These are phyloP conservation scores for Ptychochromis oligacanthus DNA, from an alignment of 2,113 vertebrate species.

Conservation along the genomic window DNA sequence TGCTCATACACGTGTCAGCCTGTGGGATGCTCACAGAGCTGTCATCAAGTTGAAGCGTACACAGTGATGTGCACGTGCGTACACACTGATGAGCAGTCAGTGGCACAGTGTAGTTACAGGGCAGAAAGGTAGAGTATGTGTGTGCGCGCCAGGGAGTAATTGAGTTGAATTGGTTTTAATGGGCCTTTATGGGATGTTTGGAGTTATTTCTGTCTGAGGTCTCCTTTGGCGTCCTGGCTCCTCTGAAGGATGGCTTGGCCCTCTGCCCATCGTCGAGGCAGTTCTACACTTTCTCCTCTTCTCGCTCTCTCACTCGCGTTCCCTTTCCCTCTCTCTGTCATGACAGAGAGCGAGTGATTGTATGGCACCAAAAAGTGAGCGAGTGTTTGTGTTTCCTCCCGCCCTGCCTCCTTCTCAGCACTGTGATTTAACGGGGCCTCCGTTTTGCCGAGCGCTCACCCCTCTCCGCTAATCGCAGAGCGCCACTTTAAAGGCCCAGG, in stretches of 20 bases:
- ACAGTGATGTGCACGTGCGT: conserved; percentile 1
- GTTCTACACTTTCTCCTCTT: conserved; percentile 42
- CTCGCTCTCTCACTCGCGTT: conserved; percentile 9
- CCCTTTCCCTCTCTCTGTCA: conserved; percentile 27
- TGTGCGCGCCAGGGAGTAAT: conserved; percentile 56
- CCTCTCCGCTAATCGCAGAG: conserved; percentile 46
- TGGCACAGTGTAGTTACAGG: conserved; percentile 1
- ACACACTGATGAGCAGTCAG: conserved; percentile 2
- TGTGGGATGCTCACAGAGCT: conserved; percentile 37
- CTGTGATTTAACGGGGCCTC: conserved; percentile 44
- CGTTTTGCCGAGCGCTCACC: conserved; percentile 46
- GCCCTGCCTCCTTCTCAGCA: neutral
- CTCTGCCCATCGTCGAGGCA: conserved; percentile 36
- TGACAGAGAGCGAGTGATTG: conserved; percentile 21
- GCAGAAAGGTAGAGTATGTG: conserved; percentile 46
- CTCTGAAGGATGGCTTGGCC: conserved; percentile 62
- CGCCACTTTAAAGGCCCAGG: conserved; percentile 64
- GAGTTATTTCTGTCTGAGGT: conserved; percentile 77
- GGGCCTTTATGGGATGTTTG: conserved; percentile 72
- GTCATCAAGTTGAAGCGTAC: conserved; percentile 26
- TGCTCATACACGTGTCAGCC: conserved; percentile 18
- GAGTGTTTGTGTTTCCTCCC: conserved; percentile 56
- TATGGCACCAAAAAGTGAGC: conserved; percentile 17
- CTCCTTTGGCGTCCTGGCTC: conserved; percentile 64
- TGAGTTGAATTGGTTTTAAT: conserved; percentile 76